These are phyloP conservation scores for Chiloscyllium punctatum DNA, from an alignment of 2,797 vertebrate species.

Conservation along the genomic window DNA sequence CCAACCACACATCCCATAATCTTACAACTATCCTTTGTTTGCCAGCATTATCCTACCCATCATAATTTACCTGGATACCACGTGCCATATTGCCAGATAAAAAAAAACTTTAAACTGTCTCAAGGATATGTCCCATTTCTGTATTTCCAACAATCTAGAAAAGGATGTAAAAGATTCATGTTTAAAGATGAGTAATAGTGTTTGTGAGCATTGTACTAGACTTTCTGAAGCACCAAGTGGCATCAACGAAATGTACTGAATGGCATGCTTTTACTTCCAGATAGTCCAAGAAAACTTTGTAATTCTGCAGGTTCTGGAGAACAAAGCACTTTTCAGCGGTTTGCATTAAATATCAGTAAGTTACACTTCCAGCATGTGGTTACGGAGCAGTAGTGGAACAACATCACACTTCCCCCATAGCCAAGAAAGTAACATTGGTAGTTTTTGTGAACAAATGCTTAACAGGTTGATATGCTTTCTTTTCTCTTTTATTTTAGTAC, in stretches of 20 bases:
- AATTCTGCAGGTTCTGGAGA: not conserved
- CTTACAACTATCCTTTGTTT: not conserved
- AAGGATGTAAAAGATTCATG: not conserved
- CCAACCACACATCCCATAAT: not conserved
- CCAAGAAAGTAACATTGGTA: not conserved
- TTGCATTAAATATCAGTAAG: not conserved
- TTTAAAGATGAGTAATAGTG: not conserved
- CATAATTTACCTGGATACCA: not conserved
- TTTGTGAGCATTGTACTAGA: not conserved
- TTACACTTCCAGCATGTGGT: too few relatives aligned
- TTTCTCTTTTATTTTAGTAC: not conserved
- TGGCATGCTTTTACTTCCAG: not conserved
- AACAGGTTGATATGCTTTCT: not conserved
- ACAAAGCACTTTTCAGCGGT: not conserved
- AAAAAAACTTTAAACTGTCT: not conserved
- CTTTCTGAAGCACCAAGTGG: not conserved
- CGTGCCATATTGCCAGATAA: not conserved
- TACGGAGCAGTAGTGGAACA: not conserved
- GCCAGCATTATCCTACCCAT: not conserved
- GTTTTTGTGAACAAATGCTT: not conserved
- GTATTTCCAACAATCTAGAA: not conserved
- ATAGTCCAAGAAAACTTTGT: too few relatives aligned
- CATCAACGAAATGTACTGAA: not conserved
- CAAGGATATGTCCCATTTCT: not conserved
- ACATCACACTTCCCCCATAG: not conserved